These are phyloP conservation scores for Agrochola circellaris DNA, from an alignment of 2,888 invertebrate genomes.

Conservation along the genomic window DNA sequence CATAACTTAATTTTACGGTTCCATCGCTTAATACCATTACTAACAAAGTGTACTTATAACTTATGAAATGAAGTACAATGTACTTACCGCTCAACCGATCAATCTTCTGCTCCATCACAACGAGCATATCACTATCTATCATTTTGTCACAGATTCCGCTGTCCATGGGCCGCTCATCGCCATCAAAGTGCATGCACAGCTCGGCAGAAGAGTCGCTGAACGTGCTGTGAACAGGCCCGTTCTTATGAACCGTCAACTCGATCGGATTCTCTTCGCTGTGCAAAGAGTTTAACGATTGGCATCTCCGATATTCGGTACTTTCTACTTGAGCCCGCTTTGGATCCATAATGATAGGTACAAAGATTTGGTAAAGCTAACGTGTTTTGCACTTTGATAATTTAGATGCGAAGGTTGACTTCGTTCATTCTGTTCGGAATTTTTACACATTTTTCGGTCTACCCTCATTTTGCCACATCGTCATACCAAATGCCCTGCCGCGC, in stretches of 20 bases:
- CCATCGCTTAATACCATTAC: not conserved
- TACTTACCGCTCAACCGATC: conserved; percentile 79
- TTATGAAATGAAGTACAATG: not conserved
- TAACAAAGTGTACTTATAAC: not conserved
- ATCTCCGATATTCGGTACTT: conserved; percentile 22
- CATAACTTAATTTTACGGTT: not conserved
- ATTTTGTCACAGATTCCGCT: conserved; percentile 70
- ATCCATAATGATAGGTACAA: conserved; percentile 39
- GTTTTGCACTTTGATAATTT: not conserved
- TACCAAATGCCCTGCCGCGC: not conserved
- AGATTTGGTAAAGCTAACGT: not conserved
- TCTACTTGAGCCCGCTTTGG: conserved; percentile 2
- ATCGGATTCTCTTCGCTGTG: conserved; percentile 42
- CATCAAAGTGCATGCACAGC: conserved; percentile 67
- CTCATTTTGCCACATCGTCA: conserved; percentile 9
- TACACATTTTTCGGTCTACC: conserved; percentile 23
- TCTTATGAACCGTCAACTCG: conserved; percentile 31
- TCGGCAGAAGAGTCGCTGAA: conserved; percentile 73
- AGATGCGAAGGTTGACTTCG: conserved; percentile 2
- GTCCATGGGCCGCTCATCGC: conserved; percentile 63
- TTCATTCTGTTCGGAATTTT: not conserved
- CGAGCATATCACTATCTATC: conserved; percentile 68
- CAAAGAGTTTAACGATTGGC: conserved; percentile 55
- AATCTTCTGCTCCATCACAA: conserved; percentile 79
- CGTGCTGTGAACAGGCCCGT: conserved; percentile 49